Conservation (phyloP, 2,797 vertebrate genomes). For the Myoxocephalus aenaeus region DNA sequence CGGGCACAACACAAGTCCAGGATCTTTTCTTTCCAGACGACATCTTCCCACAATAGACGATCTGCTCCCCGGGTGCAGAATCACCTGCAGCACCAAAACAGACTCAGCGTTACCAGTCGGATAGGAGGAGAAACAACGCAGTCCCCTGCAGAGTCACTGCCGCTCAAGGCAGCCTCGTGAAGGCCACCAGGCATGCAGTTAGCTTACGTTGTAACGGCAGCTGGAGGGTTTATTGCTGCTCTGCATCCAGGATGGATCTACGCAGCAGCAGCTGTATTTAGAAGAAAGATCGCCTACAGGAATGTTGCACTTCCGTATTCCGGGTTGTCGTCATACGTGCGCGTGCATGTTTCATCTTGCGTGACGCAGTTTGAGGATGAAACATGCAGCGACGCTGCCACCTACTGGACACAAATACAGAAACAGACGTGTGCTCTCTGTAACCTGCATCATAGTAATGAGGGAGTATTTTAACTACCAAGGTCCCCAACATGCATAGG, state of each 20-base stretch:
- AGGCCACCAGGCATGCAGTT: rapidly evolving
- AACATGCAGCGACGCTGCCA: slow-evolving; percentile 18
- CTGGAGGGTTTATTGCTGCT: background rate
- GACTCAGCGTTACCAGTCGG: background rate
- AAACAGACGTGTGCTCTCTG: background rate
- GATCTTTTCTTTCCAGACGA: slow-evolving; percentile 5
- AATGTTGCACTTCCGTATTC: slow-evolving; percentile 54
- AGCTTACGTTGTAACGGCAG: slow-evolving; percentile 17
- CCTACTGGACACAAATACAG: slow-evolving; percentile 42
- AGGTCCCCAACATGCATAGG: background rate
- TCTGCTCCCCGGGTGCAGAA: background rate
- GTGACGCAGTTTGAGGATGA: background rate
- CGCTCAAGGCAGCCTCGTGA: background rate
- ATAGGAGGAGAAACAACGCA: background rate
- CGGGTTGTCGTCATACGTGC: slow-evolving; percentile 43
- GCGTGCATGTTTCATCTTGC: too few species aligned
- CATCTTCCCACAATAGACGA: slow-evolving; percentile 55
- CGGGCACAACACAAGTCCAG: slow-evolving; percentile 3
- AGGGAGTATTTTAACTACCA: background rate
- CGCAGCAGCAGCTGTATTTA: background rate
- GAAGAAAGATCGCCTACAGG: background rate
- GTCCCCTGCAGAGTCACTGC: too few species aligned
- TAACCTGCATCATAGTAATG: background rate
- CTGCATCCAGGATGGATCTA: slow-evolving; percentile 12
- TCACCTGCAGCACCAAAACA: slow-evolving; percentile 23